Conservation (phyloP, 2,888 invertebrate species). For the Metacarcinus magister region DNA sequence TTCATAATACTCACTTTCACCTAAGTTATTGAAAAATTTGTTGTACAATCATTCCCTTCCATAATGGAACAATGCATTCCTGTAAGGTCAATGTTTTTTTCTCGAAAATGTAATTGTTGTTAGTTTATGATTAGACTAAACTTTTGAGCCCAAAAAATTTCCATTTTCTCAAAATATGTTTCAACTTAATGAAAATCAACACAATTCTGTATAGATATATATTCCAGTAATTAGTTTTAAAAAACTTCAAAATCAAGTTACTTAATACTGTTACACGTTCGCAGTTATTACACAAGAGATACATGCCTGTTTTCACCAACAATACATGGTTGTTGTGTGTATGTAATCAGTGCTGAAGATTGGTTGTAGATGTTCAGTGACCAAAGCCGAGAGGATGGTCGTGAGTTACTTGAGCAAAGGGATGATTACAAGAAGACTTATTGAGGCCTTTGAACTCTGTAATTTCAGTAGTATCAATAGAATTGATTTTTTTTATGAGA, state of each 20-base stretch:
- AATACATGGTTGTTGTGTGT: too few species aligned
- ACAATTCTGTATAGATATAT: too few species aligned
- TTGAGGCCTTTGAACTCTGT: not conserved
- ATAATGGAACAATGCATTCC: not conserved
- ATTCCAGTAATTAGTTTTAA: too few species aligned
- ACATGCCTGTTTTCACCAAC: too few species aligned
- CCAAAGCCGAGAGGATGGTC: not conserved
- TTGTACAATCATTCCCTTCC: too few species aligned
- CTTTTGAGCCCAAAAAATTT: too few species aligned
- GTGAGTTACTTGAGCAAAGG: not conserved
- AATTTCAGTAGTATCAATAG: not conserved
- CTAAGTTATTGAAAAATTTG: not conserved
- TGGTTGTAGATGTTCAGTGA: not conserved
- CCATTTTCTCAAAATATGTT: too few species aligned
- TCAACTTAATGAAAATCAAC: too few species aligned
- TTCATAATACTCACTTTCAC: not conserved
- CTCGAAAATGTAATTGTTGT: not conserved
- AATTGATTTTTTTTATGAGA: not conserved
- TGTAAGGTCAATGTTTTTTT: not conserved
- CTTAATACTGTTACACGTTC: too few species aligned
- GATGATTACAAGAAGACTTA: not conserved
- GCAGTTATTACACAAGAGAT: too few species aligned
- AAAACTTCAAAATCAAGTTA: too few species aligned
- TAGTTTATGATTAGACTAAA: too few species aligned
- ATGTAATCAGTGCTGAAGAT: not conserved